A percentile compares a stretch with the other conserved stretches of the same genome.
These are phyloP conservation scores for Alfaro cultratus DNA, from an alignment of 2,797 vertebrate species.

Conservation along the genomic window DNA sequence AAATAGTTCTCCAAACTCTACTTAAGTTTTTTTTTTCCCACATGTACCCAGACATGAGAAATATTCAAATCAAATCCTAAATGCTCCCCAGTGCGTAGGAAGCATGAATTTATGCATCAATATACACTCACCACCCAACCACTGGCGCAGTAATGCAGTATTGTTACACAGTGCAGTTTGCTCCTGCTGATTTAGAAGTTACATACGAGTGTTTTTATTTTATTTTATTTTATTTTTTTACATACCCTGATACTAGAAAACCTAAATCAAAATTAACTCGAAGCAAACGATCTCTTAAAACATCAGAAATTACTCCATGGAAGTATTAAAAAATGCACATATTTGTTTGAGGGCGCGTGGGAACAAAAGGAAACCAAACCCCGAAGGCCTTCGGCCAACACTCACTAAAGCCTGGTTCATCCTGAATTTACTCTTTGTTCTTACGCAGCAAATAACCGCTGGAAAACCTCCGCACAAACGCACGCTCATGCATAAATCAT, in stretches of 20 bases:
- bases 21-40: background rate
- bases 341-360: constrained; percentile 20
- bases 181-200: background rate
- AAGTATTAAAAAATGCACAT: constrained; percentile 4
- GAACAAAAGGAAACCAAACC: constrained; percentile 32
- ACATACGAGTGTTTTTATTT: background rate
- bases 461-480: constrained; percentile 70
- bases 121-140: background rate
- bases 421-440: constrained; percentile 56
- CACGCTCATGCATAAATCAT: constrained; percentile 78
- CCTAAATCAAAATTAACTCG: background rate
- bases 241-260: background rate
- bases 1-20: background rate
- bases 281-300: constrained; percentile 13
- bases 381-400: constrained; percentile 9
- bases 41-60: background rate
- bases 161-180: background rate
- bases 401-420: constrained; percentile 20
- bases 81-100: background rate
- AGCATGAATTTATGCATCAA: background rate
- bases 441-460: constrained; percentile 59
- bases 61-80: background rate
- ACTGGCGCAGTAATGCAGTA: background rate
- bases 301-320: background rate
- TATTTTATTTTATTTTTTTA: background rate